Base-by-base conservation (phyloP, 2,113 vertebrate species). In the Centropus bengalensis region DNA sequence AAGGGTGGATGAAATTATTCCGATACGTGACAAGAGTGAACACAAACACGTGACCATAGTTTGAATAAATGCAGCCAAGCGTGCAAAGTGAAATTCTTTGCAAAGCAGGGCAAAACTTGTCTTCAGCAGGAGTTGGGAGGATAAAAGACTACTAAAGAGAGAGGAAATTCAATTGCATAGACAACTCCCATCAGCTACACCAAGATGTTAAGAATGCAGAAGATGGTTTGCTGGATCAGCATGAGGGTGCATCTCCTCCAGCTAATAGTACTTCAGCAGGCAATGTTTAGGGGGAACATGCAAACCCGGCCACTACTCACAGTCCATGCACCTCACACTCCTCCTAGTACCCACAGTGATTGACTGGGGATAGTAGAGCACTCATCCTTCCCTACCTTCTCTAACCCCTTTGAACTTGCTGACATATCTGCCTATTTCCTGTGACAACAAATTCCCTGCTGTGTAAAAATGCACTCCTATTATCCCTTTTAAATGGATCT, bases 321-420 rank as follows among this genome's bases (percentile, higher is more conserved):
- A 69, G n/a, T 51, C 47, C 70, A 12, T 77, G 69, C 70, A 52
- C 82, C 40, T 66, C 70, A 73, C 44, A 16, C 12, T 51, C 14
- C 4, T 76, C 58, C 82, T 40, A 54, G 36, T 54, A 91, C 9
- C 42, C 71, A n/a, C 26, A 58, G 28, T 38, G 44, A 68, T 6
- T 69, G 45, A 44, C 56, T 75, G 51, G 32, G 68, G 20, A 44
- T 51, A 56, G 32, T 10, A 66, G 13, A 51, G 33, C 38, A 89
- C 70, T 52, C 26, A 47, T 30, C 64, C 42, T 86, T 83, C 51
- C 67, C 67, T 70, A 86, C 82, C 26, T 95, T 80, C 82, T 88
- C 88, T 71, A 88, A 56, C 60, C 38, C 28, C 32, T 94, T 79
- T 74, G 71, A 80, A 94, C 80, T 70, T 90, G 28, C 79, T 81